Evolutionary conservation across 2,888 invertebrate species (phyloP).

Genomic region (Caenorhabditis angaria): DNA sequence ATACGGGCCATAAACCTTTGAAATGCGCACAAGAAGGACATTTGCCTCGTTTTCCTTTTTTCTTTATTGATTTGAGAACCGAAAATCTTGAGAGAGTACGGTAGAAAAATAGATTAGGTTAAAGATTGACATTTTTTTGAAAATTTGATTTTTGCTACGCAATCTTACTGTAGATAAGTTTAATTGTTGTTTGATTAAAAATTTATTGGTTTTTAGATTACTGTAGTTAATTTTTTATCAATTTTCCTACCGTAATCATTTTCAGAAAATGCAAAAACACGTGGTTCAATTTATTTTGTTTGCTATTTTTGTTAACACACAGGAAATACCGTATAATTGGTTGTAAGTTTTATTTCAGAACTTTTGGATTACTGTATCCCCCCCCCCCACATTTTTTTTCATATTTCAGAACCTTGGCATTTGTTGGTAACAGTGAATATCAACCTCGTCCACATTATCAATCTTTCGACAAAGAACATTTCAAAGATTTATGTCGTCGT

Average conservation of each 20-base stretch:
- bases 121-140: no score
- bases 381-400: neutral
- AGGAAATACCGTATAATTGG: conserved; percentile 41
- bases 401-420: conserved; percentile 43
- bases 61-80: neutral
- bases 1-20: conserved; percentile 1
- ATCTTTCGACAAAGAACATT: conserved; percentile 37
- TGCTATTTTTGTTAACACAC: neutral
- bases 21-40: conserved; percentile 4
- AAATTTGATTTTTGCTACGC: no score
- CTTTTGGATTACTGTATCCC: neutral
- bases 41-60: neutral
- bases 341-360: conserved; percentile 21
- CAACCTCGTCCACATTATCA: conserved; percentile 29
- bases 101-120: no score
- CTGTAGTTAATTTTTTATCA: neutral
- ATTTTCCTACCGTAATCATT: no score
- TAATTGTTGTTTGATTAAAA: no score
- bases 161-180: no score
- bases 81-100: neutral
- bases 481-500: conserved; percentile 49
- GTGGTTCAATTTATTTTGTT: neutral
- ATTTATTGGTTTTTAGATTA: conserved; percentile 2
- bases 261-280: neutral
- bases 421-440: conserved; percentile 44